Evolutionary conservation across 2,113 vertebrate species (phyloP), one percentile per base, ranked within the genome.

Genomic region (Elephas maximus): DNA sequence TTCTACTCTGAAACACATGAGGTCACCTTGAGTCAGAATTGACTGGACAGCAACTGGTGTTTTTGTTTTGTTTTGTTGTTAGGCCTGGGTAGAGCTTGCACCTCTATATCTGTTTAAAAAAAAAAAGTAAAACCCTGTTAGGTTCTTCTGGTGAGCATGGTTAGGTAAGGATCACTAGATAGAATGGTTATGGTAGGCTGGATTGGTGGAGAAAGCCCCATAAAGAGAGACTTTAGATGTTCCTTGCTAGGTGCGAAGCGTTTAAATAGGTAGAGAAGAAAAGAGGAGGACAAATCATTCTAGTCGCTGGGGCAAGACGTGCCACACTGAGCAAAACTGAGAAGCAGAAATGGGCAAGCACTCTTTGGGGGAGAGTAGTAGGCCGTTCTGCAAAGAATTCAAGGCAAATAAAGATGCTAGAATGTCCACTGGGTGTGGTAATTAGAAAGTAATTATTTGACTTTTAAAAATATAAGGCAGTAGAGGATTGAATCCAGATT

Each of bases 371-470:
- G 57, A 88, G 20, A 48, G 41, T 18, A 37, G 10, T 11, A 8
- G 28, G 44, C 23, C 41, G 28, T 77, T 94, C 41, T 84, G 86
- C 53, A 93, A 88, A 77, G 45, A 91, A 84, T 82, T 96, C 28
- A 82, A 18, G 62, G 37, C 20, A 93, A 53, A 93, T 63, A 48
- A 95, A 93, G 28, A 82, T 28, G 65, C 33, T 48, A 53, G 28
- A 37, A 21, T 48, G 53, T 85, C 51, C 44, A 71, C 1, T 91
- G 14, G 65, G 84, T 79, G 41, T 88, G 41, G 15, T 80, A 84
- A 45, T 78, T 93, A 24, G 5, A 81, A 84, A 28, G 57, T 53
- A 88, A 84, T n/a, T 65, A 30, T 37, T 73, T 91, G 30, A 83
- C 18, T 93, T 91, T 57, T 23, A 86, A 80, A 88, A 86, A 71